Conservation (phyloP, 2,888 invertebrate genomes). For the Galerucella calmariensis region DNA sequence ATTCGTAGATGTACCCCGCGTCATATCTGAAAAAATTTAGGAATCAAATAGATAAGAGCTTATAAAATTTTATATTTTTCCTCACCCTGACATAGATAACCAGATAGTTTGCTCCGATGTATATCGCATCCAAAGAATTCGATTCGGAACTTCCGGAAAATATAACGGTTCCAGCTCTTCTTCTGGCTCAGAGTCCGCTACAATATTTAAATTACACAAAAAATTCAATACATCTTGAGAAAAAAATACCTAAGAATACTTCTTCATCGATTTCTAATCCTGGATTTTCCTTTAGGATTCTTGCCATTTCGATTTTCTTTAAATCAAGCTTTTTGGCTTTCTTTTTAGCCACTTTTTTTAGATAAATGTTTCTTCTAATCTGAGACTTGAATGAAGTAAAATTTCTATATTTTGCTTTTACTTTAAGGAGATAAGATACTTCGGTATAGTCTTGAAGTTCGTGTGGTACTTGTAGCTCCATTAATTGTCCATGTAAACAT, state of each 20-base stretch:
- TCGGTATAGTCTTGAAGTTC: constrained; percentile 64
- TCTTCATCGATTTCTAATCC: constrained; percentile 72
- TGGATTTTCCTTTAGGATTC: constrained; percentile 69
- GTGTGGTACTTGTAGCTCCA: constrained; percentile 67
- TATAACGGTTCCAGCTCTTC: constrained; percentile 68
- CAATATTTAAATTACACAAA: constrained; percentile 38
- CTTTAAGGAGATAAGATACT: constrained; percentile 63
- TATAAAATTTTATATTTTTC: neutral
- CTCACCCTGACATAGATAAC: constrained; percentile 70
- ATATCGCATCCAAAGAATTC: constrained; percentile 70
- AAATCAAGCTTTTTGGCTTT: constrained; percentile 67
- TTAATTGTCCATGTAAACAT: constrained; percentile 68
- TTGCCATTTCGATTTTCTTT: constrained; percentile 71
- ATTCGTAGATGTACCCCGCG: constrained; percentile 76
- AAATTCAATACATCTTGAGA: constrained; percentile 3
- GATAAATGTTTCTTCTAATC: constrained; percentile 70
- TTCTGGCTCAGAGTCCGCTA: constrained; percentile 70
- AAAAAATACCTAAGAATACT: constrained; percentile 69
- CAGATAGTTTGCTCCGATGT: constrained; percentile 68
- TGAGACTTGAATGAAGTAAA: constrained; percentile 72
- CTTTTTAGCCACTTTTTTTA: constrained; percentile 67
- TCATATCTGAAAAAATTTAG: constrained; percentile 65
- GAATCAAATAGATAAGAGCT: neutral
- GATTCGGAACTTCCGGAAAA: constrained; percentile 70
- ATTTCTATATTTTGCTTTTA: constrained; percentile 61